Base-by-base conservation (phyloP, 2,888 invertebrate species). In the Aphodius granarius region DNA sequence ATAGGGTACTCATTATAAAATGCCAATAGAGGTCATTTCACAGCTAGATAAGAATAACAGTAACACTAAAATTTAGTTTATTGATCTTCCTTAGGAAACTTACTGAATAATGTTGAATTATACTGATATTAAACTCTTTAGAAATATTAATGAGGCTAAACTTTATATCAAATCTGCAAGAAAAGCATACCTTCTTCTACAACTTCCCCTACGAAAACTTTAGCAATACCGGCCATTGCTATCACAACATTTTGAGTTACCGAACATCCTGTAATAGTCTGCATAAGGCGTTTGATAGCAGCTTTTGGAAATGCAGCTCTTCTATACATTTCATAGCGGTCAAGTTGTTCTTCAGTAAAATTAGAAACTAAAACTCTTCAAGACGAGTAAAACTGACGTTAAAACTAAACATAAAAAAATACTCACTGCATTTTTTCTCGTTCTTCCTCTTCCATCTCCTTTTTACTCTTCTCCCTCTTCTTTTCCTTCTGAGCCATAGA, bases 211-310 rank as follows among this genome's bases (percentile, higher is more conserved):
- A 98, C 97, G 89, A 98, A 99, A 0, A 99, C 98, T 89, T 99
- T 99, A 0, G 99, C 97, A 83, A 99, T 98, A 79, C 99, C 99
- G 16, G 99, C 97, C 96, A 99, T 98, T 0, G 99, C 99, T 83
- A 99, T 99, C 0, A 99, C 98, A 71, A 99, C 99, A 90, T 99
- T 99, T 86, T 99, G 99, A 0, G 98, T 97, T 0, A 99, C 97
- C 0, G 98, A 95, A 85, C 96, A 95, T 0, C 98, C 98, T 0
- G 99, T 97, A 76, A 98, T 97, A 0, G 98, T 97, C 88, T 99
- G 98, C 96, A 99, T 99, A 80, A 98, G 91, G 80, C 98, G 91
- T 88, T 97, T 98, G 2, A 99, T 97, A 0, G 98, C 95, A 64
- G 99, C 98, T 88, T 98, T 99, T 0, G 99, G 99, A 86, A 99